Conservation (phyloP, 2,113 vertebrate species). For the Anarhynchus alexandrinus region DNA sequence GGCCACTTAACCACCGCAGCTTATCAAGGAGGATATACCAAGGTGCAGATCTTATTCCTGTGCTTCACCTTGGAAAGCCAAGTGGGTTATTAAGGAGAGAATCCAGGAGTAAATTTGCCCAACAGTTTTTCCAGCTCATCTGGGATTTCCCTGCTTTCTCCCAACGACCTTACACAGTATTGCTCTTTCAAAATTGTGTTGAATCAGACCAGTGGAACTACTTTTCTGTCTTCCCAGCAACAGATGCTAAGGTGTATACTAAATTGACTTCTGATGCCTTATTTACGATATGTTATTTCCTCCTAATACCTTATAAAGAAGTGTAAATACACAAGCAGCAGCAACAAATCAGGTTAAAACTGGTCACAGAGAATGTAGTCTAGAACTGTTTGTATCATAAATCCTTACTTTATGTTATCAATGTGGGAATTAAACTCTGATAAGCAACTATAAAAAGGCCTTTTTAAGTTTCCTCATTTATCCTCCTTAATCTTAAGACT, state of each 20-base stretch:
- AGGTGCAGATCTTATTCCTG: background rate
- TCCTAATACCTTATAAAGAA: background rate
- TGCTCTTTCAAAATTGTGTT: background rate
- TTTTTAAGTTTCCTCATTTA: background rate
- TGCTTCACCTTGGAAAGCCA: background rate
- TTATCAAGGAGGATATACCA: background rate
- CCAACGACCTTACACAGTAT: background rate
- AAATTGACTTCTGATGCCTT: background rate
- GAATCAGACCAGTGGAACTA: background rate
- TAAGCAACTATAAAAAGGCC: background rate
- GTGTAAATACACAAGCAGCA: background rate
- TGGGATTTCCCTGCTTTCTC: background rate
- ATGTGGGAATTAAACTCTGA: background rate
- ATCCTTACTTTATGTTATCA: background rate
- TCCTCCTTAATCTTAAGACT: background rate
- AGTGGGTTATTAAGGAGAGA: background rate
- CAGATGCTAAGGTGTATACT: background rate
- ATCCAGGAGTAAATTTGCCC: background rate
- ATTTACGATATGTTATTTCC: background rate
- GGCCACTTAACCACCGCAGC: background rate
- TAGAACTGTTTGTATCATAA: background rate
- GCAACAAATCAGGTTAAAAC: background rate
- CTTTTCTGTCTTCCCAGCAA: background rate
- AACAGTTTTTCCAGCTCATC: background rate
- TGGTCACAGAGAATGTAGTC: background rate